Percentiles rank a stretch among this genome's conserved stretches.
Evolutionary conservation across 2,888 invertebrate genomes (phyloP).

Genomic region (Pomacea canaliculata): DNA sequence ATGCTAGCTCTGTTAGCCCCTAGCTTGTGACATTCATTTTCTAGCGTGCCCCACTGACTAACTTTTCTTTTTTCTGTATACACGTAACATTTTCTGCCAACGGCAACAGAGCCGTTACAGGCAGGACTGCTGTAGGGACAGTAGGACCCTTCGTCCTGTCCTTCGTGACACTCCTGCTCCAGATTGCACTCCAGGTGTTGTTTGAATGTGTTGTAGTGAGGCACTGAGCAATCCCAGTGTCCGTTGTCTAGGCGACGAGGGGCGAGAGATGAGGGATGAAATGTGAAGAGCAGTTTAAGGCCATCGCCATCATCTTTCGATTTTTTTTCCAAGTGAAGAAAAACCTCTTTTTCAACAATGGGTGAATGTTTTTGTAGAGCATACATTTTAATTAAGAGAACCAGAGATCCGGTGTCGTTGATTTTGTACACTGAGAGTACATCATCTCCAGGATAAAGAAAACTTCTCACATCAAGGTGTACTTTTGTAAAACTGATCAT

Average conservation of each 20-base stretch:
- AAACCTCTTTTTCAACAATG: too few species aligned
- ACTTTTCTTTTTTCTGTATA: not conserved
- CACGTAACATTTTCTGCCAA: not conserved
- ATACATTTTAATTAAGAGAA: too few species aligned
- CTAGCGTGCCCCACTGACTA: not conserved
- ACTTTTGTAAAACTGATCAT: too few species aligned
- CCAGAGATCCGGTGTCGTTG: too few species aligned
- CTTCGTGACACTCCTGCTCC: too few species aligned
- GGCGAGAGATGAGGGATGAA: not conserved
- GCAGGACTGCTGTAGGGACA: conserved; percentile 21
- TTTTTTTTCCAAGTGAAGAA: not conserved
- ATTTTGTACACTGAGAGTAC: too few species aligned
- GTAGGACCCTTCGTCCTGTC: not conserved
- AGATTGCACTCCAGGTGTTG: conserved; percentile 8
- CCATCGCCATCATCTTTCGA: not conserved
- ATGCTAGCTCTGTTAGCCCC: conserved; percentile 8
- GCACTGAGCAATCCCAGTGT: not conserved
- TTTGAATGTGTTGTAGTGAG: conserved; percentile 1
- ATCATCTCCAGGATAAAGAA: too few species aligned
- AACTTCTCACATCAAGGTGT: too few species aligned
- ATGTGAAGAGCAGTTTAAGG: not conserved
- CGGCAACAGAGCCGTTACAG: conserved; percentile 4
- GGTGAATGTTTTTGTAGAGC: too few species aligned
- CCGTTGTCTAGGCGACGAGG: not conserved
- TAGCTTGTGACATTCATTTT: conserved; percentile 3